A percentile compares a stretch with the other conserved stretches of the same genome.
Evolutionary conservation across 2,888 invertebrate genomes (phyloP).

Genomic region (Stenurella melanura): DNA sequence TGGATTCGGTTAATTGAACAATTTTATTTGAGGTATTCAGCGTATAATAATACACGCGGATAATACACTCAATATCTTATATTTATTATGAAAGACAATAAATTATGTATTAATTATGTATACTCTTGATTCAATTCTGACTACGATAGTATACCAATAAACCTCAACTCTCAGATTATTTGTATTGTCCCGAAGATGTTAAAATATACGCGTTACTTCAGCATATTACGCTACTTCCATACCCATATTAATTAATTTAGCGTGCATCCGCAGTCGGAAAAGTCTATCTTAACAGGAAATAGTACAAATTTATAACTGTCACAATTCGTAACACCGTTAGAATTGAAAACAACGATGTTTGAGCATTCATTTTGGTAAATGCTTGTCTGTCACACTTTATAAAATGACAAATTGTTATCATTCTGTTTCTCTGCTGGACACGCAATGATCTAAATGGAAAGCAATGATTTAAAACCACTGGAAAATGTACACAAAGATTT

Average conservation of each 20-base stretch:
- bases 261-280: not conserved
- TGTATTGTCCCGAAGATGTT: too few relatives aligned
- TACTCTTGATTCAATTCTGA: too few relatives aligned
- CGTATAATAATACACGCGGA: too few relatives aligned
- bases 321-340: not conserved
- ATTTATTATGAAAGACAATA: too few relatives aligned
- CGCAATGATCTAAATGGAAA: slow-evolving; percentile 39
- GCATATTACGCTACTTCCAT: too few relatives aligned
- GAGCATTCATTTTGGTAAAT: slow-evolving; percentile 63
- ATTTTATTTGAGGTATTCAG: too few relatives aligned
- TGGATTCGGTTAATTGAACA: too few relatives aligned
- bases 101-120: too few relatives aligned
- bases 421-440: slow-evolving; percentile 57
- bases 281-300: not conserved
- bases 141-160: too few relatives aligned
- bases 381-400: slow-evolving; percentile 60
- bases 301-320: not conserved
- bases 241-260: not conserved
- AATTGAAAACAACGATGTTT: not conserved
- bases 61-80: too few relatives aligned
- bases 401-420: slow-evolving; percentile 62
- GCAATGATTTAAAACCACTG: not conserved
- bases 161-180: too few relatives aligned
- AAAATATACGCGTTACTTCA: too few relatives aligned
- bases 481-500: not conserved